Evolutionary conservation across 2,113 vertebrate genomes (phyloP), one percentile per base, ranked within the genome.

Genomic region (Rhinoderma darwinii): DNA sequence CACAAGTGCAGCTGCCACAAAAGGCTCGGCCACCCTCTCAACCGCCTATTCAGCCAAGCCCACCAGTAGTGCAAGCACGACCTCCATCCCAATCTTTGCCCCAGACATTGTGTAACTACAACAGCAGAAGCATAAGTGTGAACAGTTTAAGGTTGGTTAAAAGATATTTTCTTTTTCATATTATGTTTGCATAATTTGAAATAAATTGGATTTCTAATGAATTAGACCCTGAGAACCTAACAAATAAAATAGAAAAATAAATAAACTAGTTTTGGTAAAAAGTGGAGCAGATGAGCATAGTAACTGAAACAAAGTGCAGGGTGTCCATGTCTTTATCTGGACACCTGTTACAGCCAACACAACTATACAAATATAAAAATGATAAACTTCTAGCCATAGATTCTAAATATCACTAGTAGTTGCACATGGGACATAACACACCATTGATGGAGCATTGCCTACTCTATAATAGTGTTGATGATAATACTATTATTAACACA

Each of bases 91-190:
- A 96, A 90, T 94, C 94, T 90, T 94, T 96, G 51, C 91, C 94
- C 1, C 93, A 96, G 50, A 93, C 95, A 0, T 89, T 97, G 84
- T 97, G 97, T 0, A 94, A 94, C 54, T 99, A 98, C 91, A 95
- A 94, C 92, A 97, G 96, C 95, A 95, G 95, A 93, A 95, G 95
- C 91, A 91, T 96, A 72, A 97, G 94, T 91, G 95, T 99, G 92
- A 99, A 98, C 96, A 96, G 97, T 83, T 92, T 98, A 90, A 98
- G 97, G 98, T 99, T 89, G 93, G 93, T 27, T 0, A 20, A 81
- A 63, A 41, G 0, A 61, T 43, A 17, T 80, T 54, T 76, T 79
- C n/a, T 59, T 39, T 41, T 43, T 17, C 4, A 63, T 5, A 14
- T 7, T 59, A 20, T 81, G 18, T 30, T 77, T 72, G 37, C 22